These are phyloP conservation scores for Thymallus thymallus DNA, from an alignment of 2,113 vertebrate species.

Conservation along the genomic window DNA sequence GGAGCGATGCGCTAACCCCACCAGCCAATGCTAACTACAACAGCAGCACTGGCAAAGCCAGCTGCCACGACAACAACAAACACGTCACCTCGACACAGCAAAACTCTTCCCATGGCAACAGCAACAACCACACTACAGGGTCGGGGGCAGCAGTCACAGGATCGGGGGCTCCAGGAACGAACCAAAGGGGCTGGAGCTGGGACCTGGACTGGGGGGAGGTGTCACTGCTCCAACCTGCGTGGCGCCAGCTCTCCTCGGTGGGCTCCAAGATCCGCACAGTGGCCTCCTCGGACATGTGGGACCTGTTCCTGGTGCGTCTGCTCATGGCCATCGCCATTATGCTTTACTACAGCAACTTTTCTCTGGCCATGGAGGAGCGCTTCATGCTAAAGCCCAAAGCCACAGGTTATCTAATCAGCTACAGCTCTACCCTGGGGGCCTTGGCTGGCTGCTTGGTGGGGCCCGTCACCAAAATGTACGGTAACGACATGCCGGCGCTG, in stretches of 20 bases:
- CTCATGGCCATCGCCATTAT: constrained; percentile 89
- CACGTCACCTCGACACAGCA: constrained; percentile 23
- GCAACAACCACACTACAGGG: background rate
- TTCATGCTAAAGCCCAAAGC: constrained; percentile 83
- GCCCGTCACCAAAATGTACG: constrained; percentile 81
- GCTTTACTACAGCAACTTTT: constrained; percentile 93
- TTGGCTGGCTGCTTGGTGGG: constrained; percentile 84
- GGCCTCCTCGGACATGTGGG: constrained; percentile 84
- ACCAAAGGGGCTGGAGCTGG: constrained; percentile 1
- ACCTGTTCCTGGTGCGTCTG: constrained; percentile 86
- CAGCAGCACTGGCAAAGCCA: constrained; percentile 33
- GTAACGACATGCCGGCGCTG: constrained; percentile 76
- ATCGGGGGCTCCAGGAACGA: constrained; percentile 2
- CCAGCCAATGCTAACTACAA: constrained; percentile 47
- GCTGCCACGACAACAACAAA: constrained; percentile 26
- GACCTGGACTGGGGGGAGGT: constrained; percentile 30
- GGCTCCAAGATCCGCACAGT: constrained; percentile 76
- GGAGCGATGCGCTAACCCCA: constrained; percentile 61
- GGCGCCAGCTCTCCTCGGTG: constrained; percentile 73
- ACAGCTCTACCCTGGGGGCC: constrained; percentile 86
- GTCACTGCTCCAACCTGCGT: constrained; percentile 57
- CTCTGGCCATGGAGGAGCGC: constrained; percentile 90
- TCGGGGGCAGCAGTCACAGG: background rate
- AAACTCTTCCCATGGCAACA: constrained; percentile 51
- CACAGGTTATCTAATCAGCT: constrained; percentile 88